These are phyloP conservation scores for Nannospalax galili DNA, from an alignment of 2,113 vertebrate species.

Conservation along the genomic window DNA sequence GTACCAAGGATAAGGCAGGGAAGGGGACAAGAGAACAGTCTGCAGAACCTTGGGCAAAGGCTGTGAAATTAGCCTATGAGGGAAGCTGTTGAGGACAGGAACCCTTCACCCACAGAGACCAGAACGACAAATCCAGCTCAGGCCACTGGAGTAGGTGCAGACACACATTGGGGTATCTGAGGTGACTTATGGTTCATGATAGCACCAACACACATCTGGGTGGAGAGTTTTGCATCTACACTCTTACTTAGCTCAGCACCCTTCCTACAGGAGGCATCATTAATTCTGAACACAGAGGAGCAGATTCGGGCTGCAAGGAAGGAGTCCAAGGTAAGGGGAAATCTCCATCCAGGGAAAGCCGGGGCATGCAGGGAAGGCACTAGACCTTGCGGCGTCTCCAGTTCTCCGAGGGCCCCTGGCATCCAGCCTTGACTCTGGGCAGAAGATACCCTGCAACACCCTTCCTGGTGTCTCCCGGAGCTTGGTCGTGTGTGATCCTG, in stretches of 20 bases:
- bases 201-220: not conserved
- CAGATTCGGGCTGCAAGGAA: not conserved
- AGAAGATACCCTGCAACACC: not conserved
- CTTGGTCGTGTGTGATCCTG: constrained; percentile 27
- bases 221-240: not conserved
- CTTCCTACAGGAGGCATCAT: not conserved
- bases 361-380: not conserved
- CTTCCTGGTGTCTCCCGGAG: not conserved
- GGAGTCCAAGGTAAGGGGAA: not conserved
- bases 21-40: not conserved
- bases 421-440: not conserved
- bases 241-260: not conserved
- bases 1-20: not conserved
- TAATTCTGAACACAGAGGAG: not conserved
- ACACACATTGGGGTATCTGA: not conserved
- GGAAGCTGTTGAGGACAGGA: not conserved
- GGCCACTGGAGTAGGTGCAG: not conserved
- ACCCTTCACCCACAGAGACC: too few species aligned
- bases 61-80: not conserved
- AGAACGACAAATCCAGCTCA: not conserved
- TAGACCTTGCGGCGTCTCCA: too few species aligned
- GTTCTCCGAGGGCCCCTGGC: not conserved
- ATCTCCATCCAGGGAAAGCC: not conserved
- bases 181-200: not conserved
- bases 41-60: not conserved